Percentiles rank a stretch among this genome's conserved stretches.
Evolutionary conservation across 2,888 invertebrate species (phyloP).

Genomic region (Germaria angustata): DNA sequence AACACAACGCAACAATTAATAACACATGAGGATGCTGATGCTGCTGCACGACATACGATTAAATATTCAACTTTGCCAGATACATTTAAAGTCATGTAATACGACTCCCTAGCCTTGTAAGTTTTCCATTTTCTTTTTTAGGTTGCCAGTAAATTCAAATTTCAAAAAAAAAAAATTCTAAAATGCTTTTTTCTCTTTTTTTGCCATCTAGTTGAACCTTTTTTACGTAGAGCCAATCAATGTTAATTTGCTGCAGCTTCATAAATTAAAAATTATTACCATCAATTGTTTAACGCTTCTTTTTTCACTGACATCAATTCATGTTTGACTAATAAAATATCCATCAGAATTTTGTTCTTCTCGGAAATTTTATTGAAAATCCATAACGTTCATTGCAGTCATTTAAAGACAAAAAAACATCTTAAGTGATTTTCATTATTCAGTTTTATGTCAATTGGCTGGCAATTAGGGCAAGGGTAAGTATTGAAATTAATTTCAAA

Average conservation of each 20-base stretch:
- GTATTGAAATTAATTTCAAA: conserved; percentile 14
- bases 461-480: conserved; percentile 36
- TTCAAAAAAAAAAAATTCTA: not conserved
- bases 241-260: conserved; percentile 48
- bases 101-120: not conserved
- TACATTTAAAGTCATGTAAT: not conserved
- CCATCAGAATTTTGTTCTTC: conserved; percentile 7
- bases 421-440: conserved; percentile 46
- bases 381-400: conserved; percentile 15
- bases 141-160: not conserved
- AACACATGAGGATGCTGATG: conserved; percentile 3
- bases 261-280: conserved; percentile 55
- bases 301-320: conserved; percentile 40
- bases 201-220: conserved; percentile 20
- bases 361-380: conserved; percentile 47
- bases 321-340: conserved; percentile 37
- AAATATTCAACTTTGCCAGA: conserved; percentile 9
- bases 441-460: conserved; percentile 24
- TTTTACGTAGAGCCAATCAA: conserved; percentile 17
- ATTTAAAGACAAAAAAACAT: not conserved
- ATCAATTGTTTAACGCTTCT: conserved; percentile 22
- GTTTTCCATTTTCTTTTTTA: not conserved
- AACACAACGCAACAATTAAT: conserved; percentile 36
- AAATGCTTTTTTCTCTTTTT: not conserved
- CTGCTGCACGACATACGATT: not conserved